phyloP scores from a whole-genome alignment of 2,797 vertebrate species.

The Carapus acus region DNA sequence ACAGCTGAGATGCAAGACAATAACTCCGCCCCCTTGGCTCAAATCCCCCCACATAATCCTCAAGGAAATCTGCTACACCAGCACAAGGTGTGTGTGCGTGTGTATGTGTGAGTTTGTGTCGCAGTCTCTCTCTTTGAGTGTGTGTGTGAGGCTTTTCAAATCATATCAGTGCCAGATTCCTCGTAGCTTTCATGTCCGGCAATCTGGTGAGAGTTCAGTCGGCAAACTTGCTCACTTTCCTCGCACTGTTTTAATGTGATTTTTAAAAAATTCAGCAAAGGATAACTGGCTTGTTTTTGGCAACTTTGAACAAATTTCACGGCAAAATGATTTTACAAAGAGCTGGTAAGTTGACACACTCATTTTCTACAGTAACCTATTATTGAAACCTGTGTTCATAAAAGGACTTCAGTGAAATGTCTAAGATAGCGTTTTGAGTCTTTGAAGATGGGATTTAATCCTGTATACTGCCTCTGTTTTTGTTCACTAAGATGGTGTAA shows the following conservation, averaged over 20 bases:
- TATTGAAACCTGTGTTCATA: no score
- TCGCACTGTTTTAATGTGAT: conserved; percentile 7
- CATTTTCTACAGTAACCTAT: no score
- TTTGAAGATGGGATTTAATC: no score
- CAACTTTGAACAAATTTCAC: neutral
- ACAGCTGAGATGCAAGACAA: conserved; percentile 51
- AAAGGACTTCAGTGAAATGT: no score
- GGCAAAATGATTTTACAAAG: neutral
- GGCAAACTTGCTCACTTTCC: conserved; percentile 2
- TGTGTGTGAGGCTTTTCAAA: conserved; percentile 4
- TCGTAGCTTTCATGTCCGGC: conserved; percentile 19
- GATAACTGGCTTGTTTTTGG: neutral
- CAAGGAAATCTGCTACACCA: conserved; percentile 46
- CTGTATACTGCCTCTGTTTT: no score
- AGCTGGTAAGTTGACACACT: conserved; percentile 22
- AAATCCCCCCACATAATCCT: conserved; percentile 59
- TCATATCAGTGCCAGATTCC: conserved; percentile 36
- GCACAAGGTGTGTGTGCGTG: conserved; percentile 39
- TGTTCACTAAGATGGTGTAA: no score
- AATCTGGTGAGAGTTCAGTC: conserved; percentile 9
- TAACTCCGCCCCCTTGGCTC: conserved; percentile 49
- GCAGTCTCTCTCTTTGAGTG: no score
- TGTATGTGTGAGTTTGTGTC: no score
- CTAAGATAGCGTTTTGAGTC: no score
- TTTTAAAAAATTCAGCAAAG: conserved; percentile 6